Percentiles rank a stretch among this genome's conserved stretches.
phyloP scores from a whole-genome alignment of 2,888 invertebrate genomes.

The Perithous albicinctus region DNA sequence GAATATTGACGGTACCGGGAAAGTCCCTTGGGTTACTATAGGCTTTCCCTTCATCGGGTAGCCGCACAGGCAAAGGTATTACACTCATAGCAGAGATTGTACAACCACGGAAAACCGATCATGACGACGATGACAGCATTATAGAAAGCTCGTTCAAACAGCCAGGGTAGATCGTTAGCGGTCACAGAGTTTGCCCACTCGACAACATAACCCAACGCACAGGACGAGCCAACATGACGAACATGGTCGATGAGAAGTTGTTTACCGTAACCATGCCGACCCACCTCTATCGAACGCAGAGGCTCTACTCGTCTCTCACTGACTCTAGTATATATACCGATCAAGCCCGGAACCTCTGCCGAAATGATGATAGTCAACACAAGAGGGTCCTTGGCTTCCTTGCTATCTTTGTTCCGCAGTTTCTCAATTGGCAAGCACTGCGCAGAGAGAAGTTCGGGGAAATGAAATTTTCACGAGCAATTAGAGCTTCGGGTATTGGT shows the following conservation, averaged over 20 bases:
- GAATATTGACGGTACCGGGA: slow-evolving; percentile 73
- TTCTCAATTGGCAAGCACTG: slow-evolving; percentile 40
- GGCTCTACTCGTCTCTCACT: slow-evolving; percentile 20
- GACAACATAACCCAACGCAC: slow-evolving; percentile 47
- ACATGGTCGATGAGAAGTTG: slow-evolving; percentile 68
- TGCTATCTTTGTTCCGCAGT: slow-evolving; percentile 48
- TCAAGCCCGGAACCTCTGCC: slow-evolving; percentile 42
- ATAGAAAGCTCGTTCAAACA: slow-evolving; percentile 60
- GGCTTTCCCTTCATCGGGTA: slow-evolving; percentile 63
- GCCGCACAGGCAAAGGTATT: slow-evolving; percentile 62
- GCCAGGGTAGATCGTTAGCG: slow-evolving; percentile 43
- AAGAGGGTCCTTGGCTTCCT: slow-evolving; percentile 47
- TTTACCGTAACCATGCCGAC: slow-evolving; percentile 70
- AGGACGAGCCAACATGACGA: slow-evolving; percentile 61
- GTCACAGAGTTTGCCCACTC: slow-evolving; percentile 52
- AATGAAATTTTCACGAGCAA: slow-evolving; percentile 70
- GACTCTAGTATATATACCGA: background rate
- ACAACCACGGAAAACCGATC: slow-evolving; percentile 50
- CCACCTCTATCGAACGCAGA: slow-evolving; percentile 56
- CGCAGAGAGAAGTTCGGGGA: slow-evolving; percentile 41
- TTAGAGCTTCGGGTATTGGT: slow-evolving; percentile 66
- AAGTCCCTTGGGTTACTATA: slow-evolving; percentile 69
- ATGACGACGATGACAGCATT: slow-evolving; percentile 58
- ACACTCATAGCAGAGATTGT: slow-evolving; percentile 59
- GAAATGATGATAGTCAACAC: slow-evolving; percentile 53